Evolutionary conservation across 2,888 invertebrate species (phyloP), one percentile per base, ranked within the genome.

Genomic region (Cheilosia urbana): DNA sequence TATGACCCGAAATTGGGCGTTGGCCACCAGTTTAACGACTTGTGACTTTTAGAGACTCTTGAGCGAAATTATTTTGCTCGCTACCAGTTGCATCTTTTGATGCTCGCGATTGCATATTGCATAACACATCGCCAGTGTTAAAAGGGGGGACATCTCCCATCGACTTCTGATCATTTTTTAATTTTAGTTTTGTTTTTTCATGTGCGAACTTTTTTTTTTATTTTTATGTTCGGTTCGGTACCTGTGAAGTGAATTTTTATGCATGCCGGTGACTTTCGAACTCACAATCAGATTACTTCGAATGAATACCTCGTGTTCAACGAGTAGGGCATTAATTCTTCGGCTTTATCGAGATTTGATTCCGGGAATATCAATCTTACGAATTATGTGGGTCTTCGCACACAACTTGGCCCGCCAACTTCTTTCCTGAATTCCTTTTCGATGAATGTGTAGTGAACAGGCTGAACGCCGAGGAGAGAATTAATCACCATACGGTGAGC

Each of bases 321-420:
- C 45, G 58, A 58, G 45, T 24, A 58, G 63, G 34, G 49, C 58
- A 71, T 58, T 53, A 42, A 71, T 65, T 62, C 65, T 45, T 21
- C 19, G 68, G n/a, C 51, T 75, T 75, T 69, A 71, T 79, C 71
- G 69, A 34, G 68, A 65, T 71, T 27, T 60, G 73, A 75, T 84
- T 79, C 69, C 73, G 75, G 68, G 83, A 84, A 84, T 73, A 84
- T 84, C 51, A 78, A 83, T 78, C 78, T 78, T 84, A 30, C 63
- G 63, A 58, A 69, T 69, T 69, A 84, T 84, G 69, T 76, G 75
- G 79, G 84, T 78, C 72, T 57, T 63, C 66, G 19, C 65, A 13
- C 65, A 24, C 11, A 17, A 58, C 40, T 7, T 24, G 27, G 27
- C 40, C 47, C 47, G 37, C 21, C 40, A n/a, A 19, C 27, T 37